phyloP scores from a whole-genome alignment of 2,113 vertebrate species.

The Eurypyga helias region DNA sequence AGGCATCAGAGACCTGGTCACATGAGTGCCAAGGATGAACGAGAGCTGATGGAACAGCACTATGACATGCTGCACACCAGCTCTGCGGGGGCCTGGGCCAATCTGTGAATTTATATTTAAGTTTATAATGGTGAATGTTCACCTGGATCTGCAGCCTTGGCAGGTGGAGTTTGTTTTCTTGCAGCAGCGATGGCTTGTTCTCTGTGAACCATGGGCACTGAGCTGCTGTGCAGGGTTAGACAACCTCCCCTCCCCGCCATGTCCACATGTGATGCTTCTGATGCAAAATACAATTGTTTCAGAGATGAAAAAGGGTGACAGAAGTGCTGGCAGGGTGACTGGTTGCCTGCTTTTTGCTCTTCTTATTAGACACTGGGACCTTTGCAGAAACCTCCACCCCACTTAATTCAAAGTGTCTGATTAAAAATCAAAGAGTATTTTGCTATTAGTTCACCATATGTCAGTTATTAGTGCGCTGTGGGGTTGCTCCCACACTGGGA shows the following conservation, averaged over 20 bases:
- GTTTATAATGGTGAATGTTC: neutral
- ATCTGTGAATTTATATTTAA: neutral
- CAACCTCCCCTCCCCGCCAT: no score
- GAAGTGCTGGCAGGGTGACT: neutral
- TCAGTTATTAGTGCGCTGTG: neutral
- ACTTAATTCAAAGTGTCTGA: neutral
- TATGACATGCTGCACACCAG: neutral
- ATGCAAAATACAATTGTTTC: neutral
- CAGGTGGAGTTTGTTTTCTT: neutral
- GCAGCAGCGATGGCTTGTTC: neutral
- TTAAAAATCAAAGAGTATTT: neutral
- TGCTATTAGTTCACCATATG: neutral
- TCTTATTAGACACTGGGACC: neutral
- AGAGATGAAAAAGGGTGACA: neutral
- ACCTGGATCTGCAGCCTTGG: neutral
- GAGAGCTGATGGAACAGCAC: neutral
- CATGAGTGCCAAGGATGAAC: neutral
- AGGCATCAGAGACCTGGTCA: neutral
- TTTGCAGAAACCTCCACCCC: neutral
- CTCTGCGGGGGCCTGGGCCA: neutral
- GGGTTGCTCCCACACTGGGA: fast-evolving
- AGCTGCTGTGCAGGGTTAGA: neutral
- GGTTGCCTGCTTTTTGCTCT: neutral
- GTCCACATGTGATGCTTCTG: neutral
- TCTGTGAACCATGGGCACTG: neutral